A percentile compares a stretch with the other conserved stretches of the same genome.
Evolutionary conservation across 2,113 vertebrate genomes (phyloP).

Genomic region (Aplodontia rufa): DNA sequence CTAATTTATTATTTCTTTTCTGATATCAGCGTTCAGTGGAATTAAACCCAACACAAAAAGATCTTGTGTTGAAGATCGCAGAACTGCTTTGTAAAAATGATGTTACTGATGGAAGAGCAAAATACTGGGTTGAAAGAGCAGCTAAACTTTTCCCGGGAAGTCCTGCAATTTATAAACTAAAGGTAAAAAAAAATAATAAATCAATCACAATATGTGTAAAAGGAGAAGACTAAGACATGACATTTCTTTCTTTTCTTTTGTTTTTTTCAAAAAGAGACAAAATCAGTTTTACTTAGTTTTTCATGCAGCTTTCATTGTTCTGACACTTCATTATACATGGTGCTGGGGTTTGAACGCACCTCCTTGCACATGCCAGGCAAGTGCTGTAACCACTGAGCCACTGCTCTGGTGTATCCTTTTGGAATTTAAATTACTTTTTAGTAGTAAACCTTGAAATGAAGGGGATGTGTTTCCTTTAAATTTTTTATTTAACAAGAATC

Average conservation of each 20-base stretch:
- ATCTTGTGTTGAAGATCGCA: slow-evolving; percentile 96
- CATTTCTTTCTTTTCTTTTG: neutral
- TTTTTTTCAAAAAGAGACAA: too few species aligned
- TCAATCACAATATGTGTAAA: neutral
- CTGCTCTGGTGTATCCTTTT: too few species aligned
- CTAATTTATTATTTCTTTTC: slow-evolving; percentile 23
- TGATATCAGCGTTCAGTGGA: slow-evolving; percentile 93
- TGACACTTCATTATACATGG: too few species aligned
- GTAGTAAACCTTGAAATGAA: neutral
- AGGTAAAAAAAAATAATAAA: slow-evolving; percentile 85
- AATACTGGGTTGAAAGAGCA: slow-evolving; percentile 98
- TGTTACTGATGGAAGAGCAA: slow-evolving; percentile 91
- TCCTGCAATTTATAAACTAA: slow-evolving; percentile 92
- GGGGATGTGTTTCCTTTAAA: neutral
- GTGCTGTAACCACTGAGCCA: too few species aligned
- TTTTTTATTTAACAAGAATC: neutral
- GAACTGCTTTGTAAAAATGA: slow-evolving; percentile 92
- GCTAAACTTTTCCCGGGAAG: slow-evolving; percentile 93
- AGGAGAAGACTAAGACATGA: neutral
- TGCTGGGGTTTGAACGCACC: too few species aligned
- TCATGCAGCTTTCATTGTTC: too few species aligned
- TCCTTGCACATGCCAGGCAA: too few species aligned
- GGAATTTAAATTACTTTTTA: neutral
- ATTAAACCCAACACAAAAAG: slow-evolving; percentile 94
- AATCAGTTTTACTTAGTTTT: too few species aligned